Percentiles rank a stretch among this genome's conserved stretches.
Evolutionary conservation across 2,888 invertebrate species (phyloP).

Genomic region (Priocnemis perturbator): DNA sequence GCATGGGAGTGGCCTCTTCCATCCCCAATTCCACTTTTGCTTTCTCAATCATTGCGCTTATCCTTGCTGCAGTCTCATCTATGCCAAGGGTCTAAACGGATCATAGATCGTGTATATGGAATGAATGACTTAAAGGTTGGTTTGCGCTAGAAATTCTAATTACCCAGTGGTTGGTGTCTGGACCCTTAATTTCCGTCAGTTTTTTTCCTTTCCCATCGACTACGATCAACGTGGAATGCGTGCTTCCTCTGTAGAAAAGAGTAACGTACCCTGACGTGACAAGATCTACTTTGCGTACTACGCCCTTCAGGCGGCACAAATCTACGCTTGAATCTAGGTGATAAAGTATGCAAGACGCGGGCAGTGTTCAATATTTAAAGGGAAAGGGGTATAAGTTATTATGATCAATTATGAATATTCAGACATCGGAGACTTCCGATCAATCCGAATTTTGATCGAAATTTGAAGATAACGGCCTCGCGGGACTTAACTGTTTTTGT

Average conservation of each 20-base stretch:
- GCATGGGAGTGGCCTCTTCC: slow-evolving; percentile 78
- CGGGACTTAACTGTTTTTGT: slow-evolving; percentile 1
- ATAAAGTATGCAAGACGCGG: not conserved
- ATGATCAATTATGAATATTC: not conserved
- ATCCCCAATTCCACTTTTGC: slow-evolving; percentile 82
- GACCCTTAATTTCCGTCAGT: slow-evolving; percentile 82
- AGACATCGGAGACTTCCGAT: not conserved
- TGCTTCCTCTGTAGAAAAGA: slow-evolving; percentile 83
- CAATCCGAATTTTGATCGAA: not conserved
- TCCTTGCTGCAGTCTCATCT: slow-evolving; percentile 84
- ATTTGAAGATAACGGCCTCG: not conserved
- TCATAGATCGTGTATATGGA: not conserved
- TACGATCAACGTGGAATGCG: slow-evolving; percentile 88
- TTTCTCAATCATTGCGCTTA: slow-evolving; percentile 83
- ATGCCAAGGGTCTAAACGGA: slow-evolving; percentile 79
- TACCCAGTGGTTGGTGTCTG: slow-evolving; percentile 89
- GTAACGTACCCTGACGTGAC: too few relatives aligned
- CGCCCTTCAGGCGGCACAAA: not conserved
- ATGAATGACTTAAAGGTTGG: too few relatives aligned
- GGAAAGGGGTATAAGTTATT: too few relatives aligned
- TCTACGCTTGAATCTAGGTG: not conserved
- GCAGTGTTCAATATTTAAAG: not conserved
- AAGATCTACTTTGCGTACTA: too few relatives aligned
- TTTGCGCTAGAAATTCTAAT: slow-evolving; percentile 30
- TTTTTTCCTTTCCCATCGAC: slow-evolving; percentile 84